Evolutionary conservation across 2,888 invertebrate genomes (phyloP).

Genomic region (Halictus quadricinctus): DNA sequence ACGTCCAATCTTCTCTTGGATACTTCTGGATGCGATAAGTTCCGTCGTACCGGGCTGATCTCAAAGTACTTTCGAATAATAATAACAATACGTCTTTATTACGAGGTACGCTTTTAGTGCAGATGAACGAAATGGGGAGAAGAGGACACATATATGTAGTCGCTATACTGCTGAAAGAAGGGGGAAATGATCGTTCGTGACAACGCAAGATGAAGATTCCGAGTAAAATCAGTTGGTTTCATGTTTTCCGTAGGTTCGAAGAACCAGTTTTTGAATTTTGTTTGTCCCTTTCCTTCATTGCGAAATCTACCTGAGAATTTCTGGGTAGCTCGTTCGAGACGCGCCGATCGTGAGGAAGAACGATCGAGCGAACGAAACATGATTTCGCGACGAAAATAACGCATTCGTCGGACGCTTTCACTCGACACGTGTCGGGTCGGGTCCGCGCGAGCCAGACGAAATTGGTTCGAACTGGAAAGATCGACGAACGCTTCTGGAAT

Average conservation of each 20-base stretch:
- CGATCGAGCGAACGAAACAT: background rate
- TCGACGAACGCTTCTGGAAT: slow-evolving; percentile 34
- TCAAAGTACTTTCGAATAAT: background rate
- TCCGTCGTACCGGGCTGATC: background rate
- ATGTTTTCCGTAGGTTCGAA: background rate
- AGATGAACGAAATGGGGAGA: background rate
- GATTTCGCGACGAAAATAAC: slow-evolving; percentile 17
- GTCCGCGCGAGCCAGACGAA: slow-evolving; percentile 11
- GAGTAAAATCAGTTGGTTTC: too few relatives aligned
- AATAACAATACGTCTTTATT: background rate
- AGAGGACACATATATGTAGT: too few relatives aligned
- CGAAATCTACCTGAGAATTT: slow-evolving; percentile 5
- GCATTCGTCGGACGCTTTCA: slow-evolving; percentile 41
- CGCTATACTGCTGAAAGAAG: too few relatives aligned
- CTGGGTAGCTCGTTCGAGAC: background rate
- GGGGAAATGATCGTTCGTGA: too few relatives aligned
- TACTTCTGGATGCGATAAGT: background rate
- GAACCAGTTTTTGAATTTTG: background rate
- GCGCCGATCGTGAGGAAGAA: background rate
- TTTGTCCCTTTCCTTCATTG: background rate
- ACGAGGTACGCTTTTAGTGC: background rate
- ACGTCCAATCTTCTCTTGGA: background rate
- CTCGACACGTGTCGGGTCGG: slow-evolving; percentile 28
- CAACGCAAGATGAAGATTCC: too few relatives aligned
- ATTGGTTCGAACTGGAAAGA: slow-evolving; percentile 29